Percentiles rank a stretch among this genome's conserved stretches.
Conservation (phyloP, 1,140 invertebrate genomes). For the Medauroidea extradentata region DNA sequence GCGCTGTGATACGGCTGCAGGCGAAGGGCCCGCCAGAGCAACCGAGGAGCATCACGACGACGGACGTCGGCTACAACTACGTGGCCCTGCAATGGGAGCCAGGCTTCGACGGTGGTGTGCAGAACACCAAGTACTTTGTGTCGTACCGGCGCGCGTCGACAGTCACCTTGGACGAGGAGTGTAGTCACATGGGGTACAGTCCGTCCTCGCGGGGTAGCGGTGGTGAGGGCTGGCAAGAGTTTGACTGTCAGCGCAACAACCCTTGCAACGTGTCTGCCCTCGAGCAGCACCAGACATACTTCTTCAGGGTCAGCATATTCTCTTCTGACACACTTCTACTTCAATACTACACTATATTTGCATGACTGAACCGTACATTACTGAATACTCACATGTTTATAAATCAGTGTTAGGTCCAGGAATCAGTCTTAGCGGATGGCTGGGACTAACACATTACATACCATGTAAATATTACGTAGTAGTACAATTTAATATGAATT, state of each 20-base stretch:
- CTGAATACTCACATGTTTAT: too few species aligned
- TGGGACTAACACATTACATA: too few species aligned
- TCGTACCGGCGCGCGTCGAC: constrained; percentile 60
- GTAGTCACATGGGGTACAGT: background rate
- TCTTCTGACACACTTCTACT: background rate
- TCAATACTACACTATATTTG: too few species aligned
- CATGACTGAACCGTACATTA: too few species aligned
- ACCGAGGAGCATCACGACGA: constrained; percentile 63
- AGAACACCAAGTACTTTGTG: constrained; percentile 81
- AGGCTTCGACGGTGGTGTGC: constrained; percentile 83
- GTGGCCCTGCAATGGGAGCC: constrained; percentile 78
- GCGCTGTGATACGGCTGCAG: constrained; percentile 73
- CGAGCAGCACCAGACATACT: constrained; percentile 77
- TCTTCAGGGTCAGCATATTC: constrained; percentile 61
- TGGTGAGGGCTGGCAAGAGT: constrained; percentile 65
- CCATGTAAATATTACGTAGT: too few species aligned
- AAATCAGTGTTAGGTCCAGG: too few species aligned
- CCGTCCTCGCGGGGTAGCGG: constrained; percentile 26
- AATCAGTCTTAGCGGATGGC: too few species aligned
- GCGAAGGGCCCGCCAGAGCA: constrained; percentile 79
- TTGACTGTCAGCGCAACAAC: constrained; percentile 76
- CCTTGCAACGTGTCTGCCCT: constrained; percentile 81
- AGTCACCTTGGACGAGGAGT: constrained; percentile 29
- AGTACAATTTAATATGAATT: too few species aligned
- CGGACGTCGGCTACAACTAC: constrained; percentile 67